A percentile compares a stretch with the other conserved stretches of the same genome.
phyloP scores from a whole-genome alignment of 2,888 invertebrate genomes.

The Phyllotreta cruciferae region DNA sequence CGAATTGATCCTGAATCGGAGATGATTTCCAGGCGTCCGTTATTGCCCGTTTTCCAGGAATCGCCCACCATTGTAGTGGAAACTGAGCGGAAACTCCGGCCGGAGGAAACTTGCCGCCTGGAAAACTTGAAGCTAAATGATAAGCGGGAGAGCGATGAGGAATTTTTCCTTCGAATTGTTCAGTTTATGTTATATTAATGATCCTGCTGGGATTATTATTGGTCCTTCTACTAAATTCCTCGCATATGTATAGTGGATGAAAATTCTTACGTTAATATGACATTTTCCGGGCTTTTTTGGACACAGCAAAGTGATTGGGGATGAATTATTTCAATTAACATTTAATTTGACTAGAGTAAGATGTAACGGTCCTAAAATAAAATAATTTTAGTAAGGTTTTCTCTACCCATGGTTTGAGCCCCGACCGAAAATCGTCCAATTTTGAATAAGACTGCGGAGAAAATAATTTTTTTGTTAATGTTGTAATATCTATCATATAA shows the following conservation, averaged over 20 bases:
- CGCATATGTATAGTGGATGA: too few relatives aligned
- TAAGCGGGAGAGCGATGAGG: too few relatives aligned
- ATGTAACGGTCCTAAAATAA: constrained; percentile 15
- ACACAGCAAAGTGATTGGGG: not conserved
- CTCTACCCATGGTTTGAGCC: constrained; percentile 33
- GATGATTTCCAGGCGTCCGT: constrained; percentile 10
- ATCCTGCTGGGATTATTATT: not conserved
- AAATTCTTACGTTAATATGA: not conserved
- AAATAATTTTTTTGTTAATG: constrained; percentile 30
- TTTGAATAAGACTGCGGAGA: constrained; percentile 37
- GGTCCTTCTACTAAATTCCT: not conserved
- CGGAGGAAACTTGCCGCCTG: not conserved
- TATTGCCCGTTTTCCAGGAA: constrained; percentile 16
- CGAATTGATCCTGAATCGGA: constrained; percentile 12
- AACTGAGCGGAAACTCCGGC: constrained; percentile 19
- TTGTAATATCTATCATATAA: constrained; percentile 30
- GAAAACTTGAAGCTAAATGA: not conserved
- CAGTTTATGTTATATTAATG: too few relatives aligned
- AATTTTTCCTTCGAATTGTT: too few relatives aligned
- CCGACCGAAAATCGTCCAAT: constrained; percentile 25
- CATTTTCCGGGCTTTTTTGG: not conserved
- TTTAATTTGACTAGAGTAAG: too few relatives aligned
- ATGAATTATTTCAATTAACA: not conserved
- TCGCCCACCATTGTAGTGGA: constrained; percentile 21
- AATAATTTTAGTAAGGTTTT: not conserved